phyloP scores from a whole-genome alignment of 1,140 invertebrate species.

The Eupristina koningsbergeri region DNA sequence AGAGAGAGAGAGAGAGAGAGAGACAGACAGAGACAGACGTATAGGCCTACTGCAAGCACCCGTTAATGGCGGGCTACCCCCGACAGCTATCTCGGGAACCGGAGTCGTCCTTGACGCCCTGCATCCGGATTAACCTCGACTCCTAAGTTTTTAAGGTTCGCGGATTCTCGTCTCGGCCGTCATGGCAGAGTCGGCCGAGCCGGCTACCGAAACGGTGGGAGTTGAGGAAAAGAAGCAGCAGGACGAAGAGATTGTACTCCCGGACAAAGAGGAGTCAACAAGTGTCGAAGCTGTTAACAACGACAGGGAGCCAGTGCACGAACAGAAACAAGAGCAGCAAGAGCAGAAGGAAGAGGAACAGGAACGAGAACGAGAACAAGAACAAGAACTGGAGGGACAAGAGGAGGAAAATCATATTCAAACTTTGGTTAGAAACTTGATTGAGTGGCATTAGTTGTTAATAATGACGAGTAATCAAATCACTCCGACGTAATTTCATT shows the following conservation, averaged over 20 bases:
- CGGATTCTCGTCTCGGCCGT: background rate
- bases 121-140: background rate
- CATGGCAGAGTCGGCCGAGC: conserved; percentile 40
- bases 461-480: background rate
- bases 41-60: background rate
- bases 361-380: conserved; percentile 6
- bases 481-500: too few relatives aligned
- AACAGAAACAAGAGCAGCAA: conserved; percentile 13
- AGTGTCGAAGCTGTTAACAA: background rate
- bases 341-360: conserved; percentile 43
- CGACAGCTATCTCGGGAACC: background rate
- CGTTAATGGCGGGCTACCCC: conserved; percentile 32
- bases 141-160: background rate
- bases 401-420: background rate
- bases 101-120: background rate
- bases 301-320: background rate
- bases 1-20: background rate
- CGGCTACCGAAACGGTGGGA: background rate
- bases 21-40: background rate
- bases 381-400: conserved; percentile 45
- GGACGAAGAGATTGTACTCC: background rate
- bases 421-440: conserved; percentile 13
- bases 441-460: background rate
- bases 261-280: background rate
- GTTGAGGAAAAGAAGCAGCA: background rate